Evolutionary conservation across 1,140 invertebrate genomes (phyloP).

Genomic region (Philotrypesis tridentata): DNA sequence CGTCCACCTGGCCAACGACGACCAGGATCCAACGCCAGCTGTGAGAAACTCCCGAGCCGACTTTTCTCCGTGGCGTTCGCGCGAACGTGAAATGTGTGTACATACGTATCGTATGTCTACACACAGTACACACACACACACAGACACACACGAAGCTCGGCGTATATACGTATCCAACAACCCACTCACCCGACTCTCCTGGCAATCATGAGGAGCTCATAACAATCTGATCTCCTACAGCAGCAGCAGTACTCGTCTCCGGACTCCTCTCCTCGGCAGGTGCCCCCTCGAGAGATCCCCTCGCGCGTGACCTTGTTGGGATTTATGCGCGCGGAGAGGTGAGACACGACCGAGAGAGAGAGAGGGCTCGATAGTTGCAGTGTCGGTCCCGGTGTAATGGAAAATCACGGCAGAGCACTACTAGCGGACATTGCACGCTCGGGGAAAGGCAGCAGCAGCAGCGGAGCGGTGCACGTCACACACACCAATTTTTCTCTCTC

Average conservation of each 20-base stretch:
- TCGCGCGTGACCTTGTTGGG: not conserved
- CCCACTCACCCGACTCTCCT: conserved; percentile 28
- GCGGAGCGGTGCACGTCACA: conserved; percentile 56
- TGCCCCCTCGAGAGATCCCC: not conserved
- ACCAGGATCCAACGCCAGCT: conserved; percentile 42
- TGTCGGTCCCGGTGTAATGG: conserved; percentile 11
- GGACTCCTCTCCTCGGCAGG: not conserved
- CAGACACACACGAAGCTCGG: conserved; percentile 35
- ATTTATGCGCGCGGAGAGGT: not conserved
- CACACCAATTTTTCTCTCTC: conserved; percentile 53
- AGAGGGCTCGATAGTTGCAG: not conserved
- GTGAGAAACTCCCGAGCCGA: conserved; percentile 39
- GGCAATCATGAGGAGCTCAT: conserved; percentile 24
- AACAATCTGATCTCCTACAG: not conserved
- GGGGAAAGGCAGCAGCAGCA: conserved; percentile 41
- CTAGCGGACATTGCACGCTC: conserved; percentile 53
- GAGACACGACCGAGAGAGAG: not conserved
- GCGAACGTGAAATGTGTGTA: conserved; percentile 40
- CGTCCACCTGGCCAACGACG: not conserved
- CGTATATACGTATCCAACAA: conserved; percentile 5
- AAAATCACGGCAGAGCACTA: conserved; percentile 48
- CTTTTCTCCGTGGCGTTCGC: conserved; percentile 52
- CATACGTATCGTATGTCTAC: too few species aligned
- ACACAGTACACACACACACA: not conserved
- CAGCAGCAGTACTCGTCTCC: too few species aligned